Percentiles rank a stretch among this genome's conserved stretches.
Evolutionary conservation across 2,888 invertebrate genomes (phyloP).

Genomic region (Ormyrus rosae): DNA sequence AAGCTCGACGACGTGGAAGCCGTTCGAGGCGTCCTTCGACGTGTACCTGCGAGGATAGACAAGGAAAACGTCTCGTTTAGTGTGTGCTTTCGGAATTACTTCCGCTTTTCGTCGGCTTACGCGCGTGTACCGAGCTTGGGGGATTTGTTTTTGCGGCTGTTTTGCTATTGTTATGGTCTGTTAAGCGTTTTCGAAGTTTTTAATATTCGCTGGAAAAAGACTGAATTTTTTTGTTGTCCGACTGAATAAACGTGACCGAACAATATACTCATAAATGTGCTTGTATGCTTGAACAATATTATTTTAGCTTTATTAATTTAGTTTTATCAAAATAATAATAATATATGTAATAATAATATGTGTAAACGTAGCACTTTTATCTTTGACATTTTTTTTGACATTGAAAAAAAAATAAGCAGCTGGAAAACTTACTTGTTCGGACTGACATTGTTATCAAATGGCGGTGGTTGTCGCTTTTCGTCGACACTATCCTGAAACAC

Average conservation of each 20-base stretch:
- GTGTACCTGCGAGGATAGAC: slow-evolving; percentile 60
- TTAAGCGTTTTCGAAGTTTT: background rate
- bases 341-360: no score
- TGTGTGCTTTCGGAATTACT: slow-evolving; percentile 20
- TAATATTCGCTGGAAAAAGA: no score
- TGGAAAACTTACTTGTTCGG: slow-evolving; percentile 52
- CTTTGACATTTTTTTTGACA: no score
- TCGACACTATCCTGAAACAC: slow-evolving; percentile 65
- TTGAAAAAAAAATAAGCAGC: no score
- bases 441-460: slow-evolving; percentile 53
- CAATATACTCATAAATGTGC: no score
- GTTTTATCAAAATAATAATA: no score
- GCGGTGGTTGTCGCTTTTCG: slow-evolving; percentile 57
- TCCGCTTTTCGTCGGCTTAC: slow-evolving; percentile 18
- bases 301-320: no score
- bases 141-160: background rate
- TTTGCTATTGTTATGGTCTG: background rate
- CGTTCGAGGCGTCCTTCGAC: slow-evolving; percentile 62
- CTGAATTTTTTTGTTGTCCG: no score
- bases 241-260: no score
- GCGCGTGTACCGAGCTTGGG: background rate
- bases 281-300: no score
- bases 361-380: no score
- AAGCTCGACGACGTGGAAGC: slow-evolving; percentile 75
- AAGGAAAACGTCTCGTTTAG: background rate